Percentiles rank a stretch among this genome's conserved stretches.
phyloP scores from a whole-genome alignment of 1,140 invertebrate genomes.

The Papilio glaucus region DNA sequence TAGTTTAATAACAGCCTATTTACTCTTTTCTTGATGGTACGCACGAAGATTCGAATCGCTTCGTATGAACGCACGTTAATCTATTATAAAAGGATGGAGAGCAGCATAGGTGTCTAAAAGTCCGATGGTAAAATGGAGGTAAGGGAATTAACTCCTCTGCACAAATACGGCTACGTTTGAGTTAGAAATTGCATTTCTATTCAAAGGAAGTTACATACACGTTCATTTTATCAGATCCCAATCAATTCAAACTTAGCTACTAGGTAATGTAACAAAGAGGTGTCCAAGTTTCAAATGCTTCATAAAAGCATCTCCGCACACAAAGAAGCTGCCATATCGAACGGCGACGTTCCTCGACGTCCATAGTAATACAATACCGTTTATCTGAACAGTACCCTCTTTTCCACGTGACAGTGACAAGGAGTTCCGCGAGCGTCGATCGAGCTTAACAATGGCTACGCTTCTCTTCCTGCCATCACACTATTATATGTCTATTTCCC shows the following conservation, averaged over 20 bases:
- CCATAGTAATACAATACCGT: conserved; percentile 52
- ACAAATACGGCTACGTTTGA: no score
- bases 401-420: conserved; percentile 69
- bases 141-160: no score
- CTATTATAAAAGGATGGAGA: no score
- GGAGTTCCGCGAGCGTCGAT: conserved; percentile 73
- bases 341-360: neutral
- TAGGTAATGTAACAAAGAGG: neutral
- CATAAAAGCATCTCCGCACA: neutral
- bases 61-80: no score
- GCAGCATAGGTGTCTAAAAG: no score
- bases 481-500: conserved; percentile 55
- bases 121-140: no score
- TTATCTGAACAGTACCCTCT: conserved; percentile 56
- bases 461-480: conserved; percentile 62
- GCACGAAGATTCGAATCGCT: no score
- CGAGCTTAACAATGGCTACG: conserved; percentile 68
- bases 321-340: conserved; percentile 25
- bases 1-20: no score
- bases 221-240: neutral
- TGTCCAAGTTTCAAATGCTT: conserved; percentile 8
- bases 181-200: no score
- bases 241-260: neutral
- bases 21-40: no score
- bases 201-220: neutral